Evolutionary conservation across 2,797 vertebrate genomes (phyloP), one percentile per base, ranked within the genome.

Genomic region (Diglossa cyanea): DNA sequence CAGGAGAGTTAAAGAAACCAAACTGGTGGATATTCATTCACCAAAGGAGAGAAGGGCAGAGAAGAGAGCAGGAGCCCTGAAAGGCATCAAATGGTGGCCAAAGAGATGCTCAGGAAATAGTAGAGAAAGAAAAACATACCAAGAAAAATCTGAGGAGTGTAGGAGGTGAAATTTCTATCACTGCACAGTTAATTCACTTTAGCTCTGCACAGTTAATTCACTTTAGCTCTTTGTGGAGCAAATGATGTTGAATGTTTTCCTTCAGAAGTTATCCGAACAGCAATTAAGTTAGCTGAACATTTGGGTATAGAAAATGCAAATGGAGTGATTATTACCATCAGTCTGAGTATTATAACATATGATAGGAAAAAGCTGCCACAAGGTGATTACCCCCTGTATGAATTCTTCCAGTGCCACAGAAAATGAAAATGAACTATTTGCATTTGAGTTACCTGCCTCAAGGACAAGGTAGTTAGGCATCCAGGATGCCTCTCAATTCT

Each of bases 171-270:
- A 66, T 78, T 78, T 81, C 54, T 86, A 4, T 75, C 40, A n/a
- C 37, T 33, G 23, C 1, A 1, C 35, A 35, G 40, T 58, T 92
- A 62, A 50, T 81, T 88, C 90, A 31, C 47, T 62, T 82, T 2
- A 81, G 21, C 28, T 68, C 47, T 83, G 23, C 1, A 1, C 35
- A 35, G 40, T 62, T 92, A 62, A 50, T 81, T 88, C 90, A 31
- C 47, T 58, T 82, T 2, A 81, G 21, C 28, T 70, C 47, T 86
- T 77, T 58, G 60, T 72, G 33, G 70, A 88, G 35, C 3, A 51
- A 92, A 76, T 84, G 51, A 37, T 55, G 8, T 61, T 78, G 50
- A 92, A 40, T 75, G 6, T 93, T 95, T 93, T 94, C 58, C 17
- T 67, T 33, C 58, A 44, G 58, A 84, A 78, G 58, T 81, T 66